Evolutionary conservation across 2,113 vertebrate genomes (phyloP), one percentile per base, ranked within the genome.

Genomic region (Daphoenositta chrysoptera): DNA sequence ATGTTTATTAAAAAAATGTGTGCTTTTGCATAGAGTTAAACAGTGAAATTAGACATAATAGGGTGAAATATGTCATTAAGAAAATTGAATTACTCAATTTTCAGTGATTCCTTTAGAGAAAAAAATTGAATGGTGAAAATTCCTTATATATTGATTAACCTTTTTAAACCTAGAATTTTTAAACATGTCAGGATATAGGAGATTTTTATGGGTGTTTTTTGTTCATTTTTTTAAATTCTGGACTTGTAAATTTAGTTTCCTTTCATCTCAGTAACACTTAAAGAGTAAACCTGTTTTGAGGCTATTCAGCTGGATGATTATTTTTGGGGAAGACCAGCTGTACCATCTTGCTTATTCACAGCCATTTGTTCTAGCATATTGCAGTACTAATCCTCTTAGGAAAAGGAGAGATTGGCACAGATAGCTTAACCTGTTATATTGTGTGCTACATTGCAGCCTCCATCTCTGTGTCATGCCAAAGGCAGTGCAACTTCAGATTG

Each of bases 331-430:
- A 56, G 63, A 89, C 83, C 66, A 95, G 75, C 78, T 90, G 80
- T 90, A 68, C 80, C 37, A 40, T 89, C 69, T 96, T 94, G 28
- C 44, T 63, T 92, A 82, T 89, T 87, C 79, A 26, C 54, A 76
- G 2, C 56, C 85, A 83, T 95, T 96, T 94, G 56, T 94, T 94
- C 21, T 31, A 88, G 70, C 56, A 75, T 93, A 80, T 90, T 95
- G 89, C 57, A 35, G 57, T 40, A 51, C 64, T 72, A 63, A 64
- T 92, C 94, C 90, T 96, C 56, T 28, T 73, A 94, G 92, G 90
- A 84, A 50, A 37, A 37, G 42, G 13, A 66, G 78, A 71, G 75
- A 57, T 77, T 86, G 96, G 39, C 40, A 3, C 48, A 11, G 63
- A 69, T 85, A 57, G 27, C 42, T 91, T 96, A 94, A 87, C 82